Evolutionary conservation across 1,140 invertebrate genomes (phyloP), one percentile per base, ranked within the genome.

Genomic region (Calycopis cecrops): DNA sequence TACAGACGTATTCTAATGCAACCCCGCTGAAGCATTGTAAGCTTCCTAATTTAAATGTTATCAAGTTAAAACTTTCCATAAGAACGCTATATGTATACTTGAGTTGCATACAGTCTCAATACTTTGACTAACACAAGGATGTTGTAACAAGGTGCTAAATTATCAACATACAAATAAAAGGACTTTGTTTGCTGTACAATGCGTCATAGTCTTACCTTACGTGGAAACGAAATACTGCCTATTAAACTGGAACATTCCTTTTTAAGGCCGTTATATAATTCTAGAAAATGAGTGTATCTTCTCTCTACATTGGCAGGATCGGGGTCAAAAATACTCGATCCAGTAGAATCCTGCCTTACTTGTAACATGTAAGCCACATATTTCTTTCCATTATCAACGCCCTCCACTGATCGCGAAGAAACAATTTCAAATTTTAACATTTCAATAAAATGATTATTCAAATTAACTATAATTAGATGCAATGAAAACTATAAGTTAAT

Each of bases 211-310:
- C 65, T 67, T 75, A 88, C 91, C 83, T 95, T 95, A 68, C 91
- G 92, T 7, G 94, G 94, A 82, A 95, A 95, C 52, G 88, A 80
- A 6, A 94, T 74, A 38, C 76, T 80, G 50, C 75, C 75, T 75
- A 95, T 81, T 47, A 91, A 68, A 11, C 84, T 44, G 4, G 93
- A 91, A 81, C 90, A 90, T 44, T 90, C 88, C 55, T 91, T 91
- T 61, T 89, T 91, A 2, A 95, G 76, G 3, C 85, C 77, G 62
- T 89, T 88, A 76, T 92, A 94, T 3, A 95, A 83, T 52, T 90
- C 89, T 12, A 92, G 83, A 80, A 95, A 95, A 66, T 95, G 92
- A 7, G 94, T 94, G 67, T 95, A 95, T 63, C 94, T 87, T 57
- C 93, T 85, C 66, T 94, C 91, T 34, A 95, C 90, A 33, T 90